phyloP scores from a whole-genome alignment of 2,888 invertebrate species.

The Spodoptera exigua region DNA sequence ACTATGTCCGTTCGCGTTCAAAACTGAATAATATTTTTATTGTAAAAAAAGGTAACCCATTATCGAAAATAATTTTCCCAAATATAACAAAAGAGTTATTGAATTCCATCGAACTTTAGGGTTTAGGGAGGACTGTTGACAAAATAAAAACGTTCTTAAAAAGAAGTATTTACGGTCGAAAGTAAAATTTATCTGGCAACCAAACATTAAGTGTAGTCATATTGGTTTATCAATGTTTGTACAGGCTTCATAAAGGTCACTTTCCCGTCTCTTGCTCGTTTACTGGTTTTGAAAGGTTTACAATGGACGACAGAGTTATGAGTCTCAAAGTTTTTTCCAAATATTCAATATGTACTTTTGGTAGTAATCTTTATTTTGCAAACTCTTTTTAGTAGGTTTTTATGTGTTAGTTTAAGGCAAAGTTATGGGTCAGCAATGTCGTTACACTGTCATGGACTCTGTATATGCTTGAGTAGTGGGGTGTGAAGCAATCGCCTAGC shows the following conservation, averaged over 20 bases:
- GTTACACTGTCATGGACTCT: too few relatives aligned
- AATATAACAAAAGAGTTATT: slow-evolving; percentile 21
- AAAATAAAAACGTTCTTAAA: slow-evolving; percentile 45
- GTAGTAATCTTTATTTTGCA: slow-evolving; percentile 16
- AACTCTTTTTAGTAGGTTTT: too few relatives aligned
- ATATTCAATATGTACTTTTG: slow-evolving; percentile 21
- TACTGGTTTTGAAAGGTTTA: slow-evolving; percentile 63
- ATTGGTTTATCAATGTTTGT: slow-evolving; percentile 78
- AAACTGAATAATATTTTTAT: too few relatives aligned
- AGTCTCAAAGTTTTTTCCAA: slow-evolving; percentile 31
- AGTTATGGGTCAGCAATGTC: too few relatives aligned
- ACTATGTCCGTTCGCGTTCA: too few relatives aligned
- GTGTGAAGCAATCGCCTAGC: too few relatives aligned
- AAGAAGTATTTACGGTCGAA: slow-evolving; percentile 52
- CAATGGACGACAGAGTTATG: slow-evolving; percentile 42
- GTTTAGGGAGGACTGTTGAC: slow-evolving; percentile 19
- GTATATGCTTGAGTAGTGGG: too few relatives aligned
- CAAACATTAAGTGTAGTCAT: slow-evolving; percentile 61
- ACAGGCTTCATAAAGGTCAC: slow-evolving; percentile 70
- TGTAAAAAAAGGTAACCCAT: slow-evolving; percentile 6
- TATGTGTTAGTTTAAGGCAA: too few relatives aligned
- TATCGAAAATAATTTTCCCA: slow-evolving; percentile 11
- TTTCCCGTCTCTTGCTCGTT: slow-evolving; percentile 60
- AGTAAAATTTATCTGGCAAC: slow-evolving; percentile 58
- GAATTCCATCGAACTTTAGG: slow-evolving; percentile 33